Evolutionary conservation across 2,113 vertebrate genomes (phyloP).

Genomic region (Polypterus bichir): DNA sequence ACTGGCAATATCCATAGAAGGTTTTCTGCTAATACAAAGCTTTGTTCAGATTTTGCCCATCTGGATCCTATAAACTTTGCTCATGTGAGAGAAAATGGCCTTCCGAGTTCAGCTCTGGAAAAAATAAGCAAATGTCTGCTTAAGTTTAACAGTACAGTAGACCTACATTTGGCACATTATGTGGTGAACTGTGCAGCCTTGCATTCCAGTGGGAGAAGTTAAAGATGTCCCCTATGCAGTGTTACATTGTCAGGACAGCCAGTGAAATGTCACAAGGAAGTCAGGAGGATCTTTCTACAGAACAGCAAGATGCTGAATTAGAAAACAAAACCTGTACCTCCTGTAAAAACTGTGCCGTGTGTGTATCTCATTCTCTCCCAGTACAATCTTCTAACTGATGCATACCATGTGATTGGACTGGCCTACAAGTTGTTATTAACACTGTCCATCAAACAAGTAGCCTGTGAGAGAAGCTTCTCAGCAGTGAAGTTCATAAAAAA

Average conservation of each 20-base stretch:
- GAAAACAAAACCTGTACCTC: background rate
- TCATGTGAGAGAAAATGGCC: conserved; percentile 9
- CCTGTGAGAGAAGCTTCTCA: conserved; percentile 17
- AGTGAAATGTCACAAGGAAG: background rate
- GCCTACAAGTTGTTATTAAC: conserved; percentile 14
- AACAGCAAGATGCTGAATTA: conserved; percentile 6
- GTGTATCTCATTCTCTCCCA: background rate
- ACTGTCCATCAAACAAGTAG: conserved; percentile 9
- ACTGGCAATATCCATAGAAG: conserved; percentile 9
- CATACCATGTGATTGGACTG: conserved; percentile 9
- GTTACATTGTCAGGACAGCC: conserved; percentile 1
- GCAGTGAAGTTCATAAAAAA: conserved; percentile 16
- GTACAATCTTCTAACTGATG: conserved; percentile 13
- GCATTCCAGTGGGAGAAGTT: conserved; percentile 17
- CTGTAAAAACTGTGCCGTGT: conserved; percentile 4
- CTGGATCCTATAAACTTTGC: conserved; percentile 15
- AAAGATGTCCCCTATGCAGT: conserved; percentile 12
- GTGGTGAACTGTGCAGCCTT: conserved; percentile 6
- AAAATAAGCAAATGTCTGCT: conserved; percentile 16
- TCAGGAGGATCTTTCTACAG: background rate
- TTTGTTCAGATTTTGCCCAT: conserved; percentile 14
- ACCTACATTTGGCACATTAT: conserved; percentile 10
- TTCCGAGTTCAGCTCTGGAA: conserved; percentile 10
- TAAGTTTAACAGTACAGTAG: conserved; percentile 10
- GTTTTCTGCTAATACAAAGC: conserved; percentile 17